Base-by-base conservation (phyloP, 2,797 vertebrate species). In the Cyclopterus lumpus region DNA sequence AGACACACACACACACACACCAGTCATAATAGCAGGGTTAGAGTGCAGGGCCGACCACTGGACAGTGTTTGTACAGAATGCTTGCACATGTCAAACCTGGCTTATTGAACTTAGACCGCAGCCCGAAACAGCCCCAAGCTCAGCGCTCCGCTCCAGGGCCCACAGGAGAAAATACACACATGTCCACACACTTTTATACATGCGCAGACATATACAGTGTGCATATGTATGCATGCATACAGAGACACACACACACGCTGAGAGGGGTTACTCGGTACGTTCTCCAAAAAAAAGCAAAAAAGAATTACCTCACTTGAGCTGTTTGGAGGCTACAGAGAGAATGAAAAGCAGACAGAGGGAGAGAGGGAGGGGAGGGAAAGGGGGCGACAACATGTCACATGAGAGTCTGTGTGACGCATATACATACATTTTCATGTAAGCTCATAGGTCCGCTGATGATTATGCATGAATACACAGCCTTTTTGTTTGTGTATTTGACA, bases 301-400 rank as follows among this genome's bases (percentile, higher is more conserved):
- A 82, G 84, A 89, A 93, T 93, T 79, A 94, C 93, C 86, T 94
- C 92, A 92, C 84, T 91, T 83, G 84, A 93, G 91, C 86, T 87
- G 90, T 91, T 90, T 93, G 88, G 83, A 92, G 79, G 71, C 86
- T 87, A 44, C 81, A 86, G 88, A 86, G 84, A 68, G 86, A 93
- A 92, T 93, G 91, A 91, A 91, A 94, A 94, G 89, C 93, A 93
- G 93, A 89, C 92, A 69, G 83, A 77, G 67, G 64, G 77, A 64
- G 69, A 68, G 49, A 66, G 38, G 71, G 32, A 24, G 22, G 55
- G 26, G 18, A 22, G 49, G 55, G 54, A 53, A 81, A 74, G 74
- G 62, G 76, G 77, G 64, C 79, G 76, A 74, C 73, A 59, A 74
- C 89, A 82, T 83, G 91, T 89, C 86, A 88, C 83, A 87, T 71